phyloP scores from a whole-genome alignment of 2,113 vertebrate species.

The Hymenochirus boettgeri region DNA sequence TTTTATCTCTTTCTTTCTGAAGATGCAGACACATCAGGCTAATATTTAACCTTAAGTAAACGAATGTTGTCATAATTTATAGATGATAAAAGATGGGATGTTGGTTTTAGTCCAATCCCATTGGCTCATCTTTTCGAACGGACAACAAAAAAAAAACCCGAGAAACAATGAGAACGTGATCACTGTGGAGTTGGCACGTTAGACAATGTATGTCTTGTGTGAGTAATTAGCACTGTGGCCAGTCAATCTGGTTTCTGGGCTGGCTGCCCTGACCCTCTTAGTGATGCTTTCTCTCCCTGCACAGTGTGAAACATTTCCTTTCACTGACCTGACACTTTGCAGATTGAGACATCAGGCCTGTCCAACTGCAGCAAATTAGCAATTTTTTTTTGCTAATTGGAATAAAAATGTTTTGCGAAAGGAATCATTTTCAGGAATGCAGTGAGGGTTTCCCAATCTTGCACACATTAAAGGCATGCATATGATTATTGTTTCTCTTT shows the following conservation, averaged over 20 bases:
- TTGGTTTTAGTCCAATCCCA: fast-evolving
- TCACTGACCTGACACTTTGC: conserved; percentile 83
- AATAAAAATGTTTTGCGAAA: conserved; percentile 87
- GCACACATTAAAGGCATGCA: no score
- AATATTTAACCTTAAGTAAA: conserved; percentile 2
- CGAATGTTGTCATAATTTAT: fast-evolving
- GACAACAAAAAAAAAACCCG: conserved; percentile 46
- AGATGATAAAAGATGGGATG: conserved; percentile 1
- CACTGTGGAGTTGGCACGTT: conserved; percentile 70
- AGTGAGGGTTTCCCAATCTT: no score
- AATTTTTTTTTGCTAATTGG: conserved; percentile 91
- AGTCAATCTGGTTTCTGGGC: conserved; percentile 89
- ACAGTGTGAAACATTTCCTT: conserved; percentile 77
- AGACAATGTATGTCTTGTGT: conserved; percentile 95
- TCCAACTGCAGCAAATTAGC: conserved; percentile 85
- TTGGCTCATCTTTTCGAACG: conserved; percentile 6
- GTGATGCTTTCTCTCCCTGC: conserved; percentile 63
- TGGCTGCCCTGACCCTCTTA: conserved; percentile 77
- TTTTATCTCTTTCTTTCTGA: not conserved
- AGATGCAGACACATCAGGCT: not conserved
- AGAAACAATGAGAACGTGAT: conserved; percentile 67
- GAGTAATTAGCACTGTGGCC: conserved; percentile 78
- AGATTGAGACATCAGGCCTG: conserved; percentile 94
- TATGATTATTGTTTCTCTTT: no score
- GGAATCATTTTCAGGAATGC: conserved; percentile 46